Evolutionary conservation across 2,888 invertebrate genomes (phyloP).

Genomic region (Cabera pusaria): DNA sequence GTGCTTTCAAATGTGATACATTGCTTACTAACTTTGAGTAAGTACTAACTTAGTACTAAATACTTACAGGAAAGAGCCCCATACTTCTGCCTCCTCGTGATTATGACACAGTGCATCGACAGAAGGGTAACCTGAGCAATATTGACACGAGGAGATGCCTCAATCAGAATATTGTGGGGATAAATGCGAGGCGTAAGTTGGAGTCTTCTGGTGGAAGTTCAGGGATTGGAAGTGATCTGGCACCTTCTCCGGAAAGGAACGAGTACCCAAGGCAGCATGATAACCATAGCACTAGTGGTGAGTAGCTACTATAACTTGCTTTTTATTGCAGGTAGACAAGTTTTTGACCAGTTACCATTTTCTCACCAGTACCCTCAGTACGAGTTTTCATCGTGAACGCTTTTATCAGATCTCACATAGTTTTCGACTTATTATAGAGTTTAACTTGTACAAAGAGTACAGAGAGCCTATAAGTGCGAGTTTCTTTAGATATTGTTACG

Average conservation of each 20-base stretch:
- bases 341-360: too few relatives aligned
- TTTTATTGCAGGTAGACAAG: too few relatives aligned
- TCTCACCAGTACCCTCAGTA: too few relatives aligned
- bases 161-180: conserved; percentile 86
- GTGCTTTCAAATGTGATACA: too few relatives aligned
- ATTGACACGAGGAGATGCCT: conserved; percentile 84
- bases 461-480: too few relatives aligned
- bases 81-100: conserved; percentile 96
- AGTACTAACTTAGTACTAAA: too few relatives aligned
- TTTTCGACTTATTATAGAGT: too few relatives aligned
- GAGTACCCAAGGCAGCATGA: conserved; percentile 77
- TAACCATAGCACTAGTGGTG: conserved; percentile 85
- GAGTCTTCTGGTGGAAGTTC: conserved; percentile 92
- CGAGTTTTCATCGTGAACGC: too few relatives aligned
- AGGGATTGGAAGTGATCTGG: conserved; percentile 94
- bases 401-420: too few relatives aligned
- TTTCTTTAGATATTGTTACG: too few relatives aligned
- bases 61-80: conserved; percentile 83
- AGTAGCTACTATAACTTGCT: conserved; percentile 42
- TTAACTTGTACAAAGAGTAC: too few relatives aligned
- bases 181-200: conserved; percentile 74
- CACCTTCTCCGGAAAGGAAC: conserved; percentile 89
- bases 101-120: conserved; percentile 95
- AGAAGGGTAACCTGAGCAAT: conserved; percentile 74
- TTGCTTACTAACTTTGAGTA: neutral